These are phyloP conservation scores for Neopelma chrysocephalum DNA, from an alignment of 2,797 vertebrate genomes.

Conservation along the genomic window DNA sequence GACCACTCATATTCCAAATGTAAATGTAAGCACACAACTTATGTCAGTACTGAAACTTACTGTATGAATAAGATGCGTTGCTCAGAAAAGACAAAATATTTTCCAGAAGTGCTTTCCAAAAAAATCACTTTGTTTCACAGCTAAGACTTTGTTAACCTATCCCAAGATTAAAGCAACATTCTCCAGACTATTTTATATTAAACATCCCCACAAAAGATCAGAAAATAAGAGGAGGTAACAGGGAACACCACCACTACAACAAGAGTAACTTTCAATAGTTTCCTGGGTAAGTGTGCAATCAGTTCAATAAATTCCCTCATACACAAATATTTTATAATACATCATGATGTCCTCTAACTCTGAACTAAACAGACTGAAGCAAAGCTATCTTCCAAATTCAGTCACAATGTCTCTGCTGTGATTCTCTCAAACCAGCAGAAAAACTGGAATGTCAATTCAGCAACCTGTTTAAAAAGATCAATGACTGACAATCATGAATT, in stretches of 20 bases:
- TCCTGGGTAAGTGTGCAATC: background rate
- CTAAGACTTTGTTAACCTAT: background rate
- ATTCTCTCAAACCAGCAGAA: background rate
- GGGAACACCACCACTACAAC: background rate
- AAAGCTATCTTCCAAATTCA: background rate
- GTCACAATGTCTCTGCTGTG: background rate
- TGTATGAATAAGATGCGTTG: background rate
- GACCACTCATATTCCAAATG: background rate
- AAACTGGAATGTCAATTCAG: background rate
- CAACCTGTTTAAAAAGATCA: background rate
- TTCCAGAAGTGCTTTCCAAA: background rate
- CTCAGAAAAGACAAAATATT: background rate
- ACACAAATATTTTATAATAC: background rate
- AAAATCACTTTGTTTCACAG: background rate
- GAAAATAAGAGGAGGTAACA: background rate
- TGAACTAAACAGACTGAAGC: background rate
- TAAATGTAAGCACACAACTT: background rate
- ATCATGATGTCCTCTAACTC: background rate
- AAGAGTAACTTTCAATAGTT: background rate
- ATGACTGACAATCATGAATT: background rate
- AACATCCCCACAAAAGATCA: background rate
- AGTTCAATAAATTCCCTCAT: background rate
- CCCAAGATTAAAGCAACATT: background rate
- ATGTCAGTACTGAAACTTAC: background rate
- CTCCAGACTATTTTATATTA: background rate